Evolutionary conservation across 2,113 vertebrate genomes (phyloP), one percentile per base, ranked within the genome.

Genomic region (Dipodomys merriami): DNA sequence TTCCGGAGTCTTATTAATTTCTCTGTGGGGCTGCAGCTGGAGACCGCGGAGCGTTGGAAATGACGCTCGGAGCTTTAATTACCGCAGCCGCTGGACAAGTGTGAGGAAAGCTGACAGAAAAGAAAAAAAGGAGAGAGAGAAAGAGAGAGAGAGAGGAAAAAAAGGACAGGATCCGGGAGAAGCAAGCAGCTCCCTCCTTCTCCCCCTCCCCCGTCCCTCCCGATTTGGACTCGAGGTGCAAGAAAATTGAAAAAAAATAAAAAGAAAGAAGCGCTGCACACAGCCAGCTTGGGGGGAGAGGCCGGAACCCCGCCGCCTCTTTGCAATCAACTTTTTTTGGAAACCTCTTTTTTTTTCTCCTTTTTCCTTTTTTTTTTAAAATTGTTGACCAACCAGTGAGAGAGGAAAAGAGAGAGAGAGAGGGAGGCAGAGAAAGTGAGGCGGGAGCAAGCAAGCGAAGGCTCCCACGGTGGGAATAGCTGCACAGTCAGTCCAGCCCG

Each of bases 321-420:
- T 73, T 72, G 95, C 95, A 94, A 92, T 95, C 97, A 97, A 97
- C 96, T 97, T 97, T 97, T 97, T 97, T 96, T 91, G 95, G 96
- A 92, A 96, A 95, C 86, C 95, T 67, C 87, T 30, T 10, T 57
- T 57, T 57, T 16, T 16, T 16, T 16, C 53, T 11, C 39, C 33
- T 64, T 33, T 65, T 91, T 88, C 82, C 91, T 96, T 97, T 95
- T 95, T 91, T 57, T 57, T 57, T 57, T 57, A 18, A 2, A 57
- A 95, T 94, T 95, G 96, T 96, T 91, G 95, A 84, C 93, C 93
- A 93, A 94, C 95, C 95, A 90, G 95, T 22, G 94, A 85, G 84
- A 80, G 62, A 80, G 90, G 29, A 25, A 84, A 82, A 27, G 93
- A 96, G 93, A 96, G 94, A 96, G 95, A 12, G 94, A 77, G 79